phyloP scores from a whole-genome alignment of 2,113 vertebrate genomes.

The Leuciscus idus region DNA sequence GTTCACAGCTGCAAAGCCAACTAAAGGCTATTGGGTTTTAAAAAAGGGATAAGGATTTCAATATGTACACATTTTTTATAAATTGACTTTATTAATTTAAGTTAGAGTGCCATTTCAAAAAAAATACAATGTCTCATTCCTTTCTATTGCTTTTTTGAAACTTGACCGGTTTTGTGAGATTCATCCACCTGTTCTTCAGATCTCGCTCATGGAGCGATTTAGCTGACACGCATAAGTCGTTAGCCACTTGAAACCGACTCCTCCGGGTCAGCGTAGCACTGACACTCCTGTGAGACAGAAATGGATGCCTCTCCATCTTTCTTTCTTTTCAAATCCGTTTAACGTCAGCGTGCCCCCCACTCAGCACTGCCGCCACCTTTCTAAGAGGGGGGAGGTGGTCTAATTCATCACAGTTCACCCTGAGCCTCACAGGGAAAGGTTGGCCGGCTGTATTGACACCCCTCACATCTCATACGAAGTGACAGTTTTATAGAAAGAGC shows the following conservation, averaged over 20 bases:
- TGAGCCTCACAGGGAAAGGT: constrained; percentile 54
- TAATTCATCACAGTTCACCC: constrained; percentile 49
- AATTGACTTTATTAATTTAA: not conserved
- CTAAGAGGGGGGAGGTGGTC: constrained; percentile 23
- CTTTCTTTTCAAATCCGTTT: constrained; percentile 52
- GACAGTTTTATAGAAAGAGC: constrained; percentile 60
- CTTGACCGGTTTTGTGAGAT: not conserved
- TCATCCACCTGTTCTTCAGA: not conserved
- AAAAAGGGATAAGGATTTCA: not conserved
- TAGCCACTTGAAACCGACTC: constrained; percentile 15
- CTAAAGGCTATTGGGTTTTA: not conserved
- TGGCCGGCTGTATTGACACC: constrained; percentile 56
- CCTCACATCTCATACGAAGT: constrained; percentile 57
- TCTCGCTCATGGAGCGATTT: not conserved
- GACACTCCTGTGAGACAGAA: constrained; percentile 27
- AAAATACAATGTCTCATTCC: not conserved
- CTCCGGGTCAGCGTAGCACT: not conserved
- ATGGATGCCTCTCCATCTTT: constrained; percentile 29
- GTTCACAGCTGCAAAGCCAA: not conserved
- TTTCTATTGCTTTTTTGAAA: not conserved
- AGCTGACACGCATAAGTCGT: not conserved
- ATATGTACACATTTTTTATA: not conserved
- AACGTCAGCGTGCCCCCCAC: constrained; percentile 39
- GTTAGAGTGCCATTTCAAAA: not conserved
- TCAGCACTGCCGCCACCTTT: constrained; percentile 16